Percentiles rank a stretch among this genome's conserved stretches.
Conservation (phyloP, 37 sponge, comb jelly and placozoan genomes). For the Diacarnus erythraeanus region DNA sequence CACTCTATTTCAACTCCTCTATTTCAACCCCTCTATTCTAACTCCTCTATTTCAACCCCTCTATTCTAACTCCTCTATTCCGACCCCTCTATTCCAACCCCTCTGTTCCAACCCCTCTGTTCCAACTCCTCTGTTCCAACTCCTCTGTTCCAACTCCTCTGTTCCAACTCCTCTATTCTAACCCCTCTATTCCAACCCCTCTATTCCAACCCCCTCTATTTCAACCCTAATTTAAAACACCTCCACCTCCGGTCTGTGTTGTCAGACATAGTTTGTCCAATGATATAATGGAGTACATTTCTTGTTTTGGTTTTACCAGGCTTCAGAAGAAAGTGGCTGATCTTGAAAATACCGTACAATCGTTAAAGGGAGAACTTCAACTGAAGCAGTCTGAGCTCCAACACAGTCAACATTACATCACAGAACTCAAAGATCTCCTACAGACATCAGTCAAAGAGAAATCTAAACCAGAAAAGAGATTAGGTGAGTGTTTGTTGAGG, state of each 20-base stretch:
- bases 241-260: neutral
- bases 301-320: neutral
- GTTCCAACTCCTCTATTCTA: neutral
- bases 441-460: slow-evolving; percentile 20
- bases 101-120: too few relatives aligned
- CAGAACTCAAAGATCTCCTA: slow-evolving; percentile 43
- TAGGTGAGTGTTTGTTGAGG: slow-evolving; percentile 23
- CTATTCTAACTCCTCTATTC: too few relatives aligned
- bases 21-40: too few relatives aligned
- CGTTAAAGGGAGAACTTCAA: slow-evolving; percentile 26
- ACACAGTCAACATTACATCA: slow-evolving; percentile 25
- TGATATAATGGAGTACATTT: neutral
- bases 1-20: too few relatives aligned
- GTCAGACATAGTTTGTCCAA: neutral
- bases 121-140: too few relatives aligned
- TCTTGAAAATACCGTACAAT: slow-evolving; percentile 1
- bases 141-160: too few relatives aligned
- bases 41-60: too few relatives aligned
- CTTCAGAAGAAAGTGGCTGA: slow-evolving; percentile 10
- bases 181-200: neutral
- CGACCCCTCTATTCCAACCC: too few relatives aligned
- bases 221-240: neutral
- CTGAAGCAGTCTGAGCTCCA: slow-evolving; percentile 35
- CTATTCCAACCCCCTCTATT: neutral
- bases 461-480: slow-evolving; percentile 36